phyloP scores from a whole-genome alignment of 2,113 vertebrate genomes.

The Psettodes erumei region DNA sequence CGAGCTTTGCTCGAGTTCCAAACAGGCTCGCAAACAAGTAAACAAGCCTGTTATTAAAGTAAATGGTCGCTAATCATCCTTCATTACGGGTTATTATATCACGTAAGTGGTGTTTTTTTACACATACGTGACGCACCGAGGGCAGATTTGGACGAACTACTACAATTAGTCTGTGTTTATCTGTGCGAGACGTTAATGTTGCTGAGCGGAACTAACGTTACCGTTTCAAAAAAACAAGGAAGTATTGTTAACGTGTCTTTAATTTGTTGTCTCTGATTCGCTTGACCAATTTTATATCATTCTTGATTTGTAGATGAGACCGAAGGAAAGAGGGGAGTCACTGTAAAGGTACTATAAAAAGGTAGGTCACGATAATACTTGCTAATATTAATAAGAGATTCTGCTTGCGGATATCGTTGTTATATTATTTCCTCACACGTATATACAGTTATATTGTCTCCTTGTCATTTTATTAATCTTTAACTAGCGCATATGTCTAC shows the following conservation, averaged over 20 bases:
- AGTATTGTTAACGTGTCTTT: neutral
- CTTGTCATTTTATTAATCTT: neutral
- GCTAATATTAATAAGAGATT: neutral
- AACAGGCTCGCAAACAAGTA: constrained; percentile 62
- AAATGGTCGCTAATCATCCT: constrained; percentile 17
- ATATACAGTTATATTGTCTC: neutral
- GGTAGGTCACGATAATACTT: constrained; percentile 54
- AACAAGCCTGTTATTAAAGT: constrained; percentile 59
- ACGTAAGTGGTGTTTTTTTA: neutral
- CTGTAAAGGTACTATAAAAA: constrained; percentile 63
- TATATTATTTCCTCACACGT: rapidly evolving
- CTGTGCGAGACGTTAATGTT: neutral
- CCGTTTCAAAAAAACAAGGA: neutral
- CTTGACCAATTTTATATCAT: constrained; percentile 16
- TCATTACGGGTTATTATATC: neutral
- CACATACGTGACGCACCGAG: constrained; percentile 9
- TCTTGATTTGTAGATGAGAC: constrained; percentile 76
- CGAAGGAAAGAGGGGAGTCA: constrained; percentile 51
- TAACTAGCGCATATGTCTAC: neutral
- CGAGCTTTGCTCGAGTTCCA: constrained; percentile 59
- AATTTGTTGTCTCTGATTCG: neutral
- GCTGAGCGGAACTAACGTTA: neutral
- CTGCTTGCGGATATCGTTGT: rapidly evolving
- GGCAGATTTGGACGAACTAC: constrained; percentile 15
- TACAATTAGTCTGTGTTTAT: neutral